Evolutionary conservation across 2,113 vertebrate genomes (phyloP), one percentile per base, ranked within the genome.

Genomic region (Cryptomyrus ogoouensis): DNA sequence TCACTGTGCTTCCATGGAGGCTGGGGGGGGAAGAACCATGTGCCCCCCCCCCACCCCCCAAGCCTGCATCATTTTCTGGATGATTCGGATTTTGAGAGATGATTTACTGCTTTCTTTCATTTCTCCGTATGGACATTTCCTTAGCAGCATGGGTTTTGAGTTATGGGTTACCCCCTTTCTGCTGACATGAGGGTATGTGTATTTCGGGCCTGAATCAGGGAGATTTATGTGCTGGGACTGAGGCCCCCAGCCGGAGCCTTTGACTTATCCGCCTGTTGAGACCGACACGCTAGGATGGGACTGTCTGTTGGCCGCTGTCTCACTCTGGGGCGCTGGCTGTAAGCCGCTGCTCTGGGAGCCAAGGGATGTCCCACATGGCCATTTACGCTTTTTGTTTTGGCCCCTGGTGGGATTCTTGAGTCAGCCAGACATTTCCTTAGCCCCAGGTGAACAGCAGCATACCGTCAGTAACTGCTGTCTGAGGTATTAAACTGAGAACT

Each of bases 261-360:
- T 91, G 88, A 89, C 85, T 91, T 56, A 90, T 39, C 91, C 62
- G 21, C 3, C 24, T 35, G 58, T 74, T 89, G 88, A 84, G 58
- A 17, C 31, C n/a, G 19, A 47, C 66, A 6, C 3, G 53, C 70
- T 83, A 50, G 84, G 62, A 87, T 17, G 39, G 42, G n/a, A 39
- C 80, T 21, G 49, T 90, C 90, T 87, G 19, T 24, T 62, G 89
- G 89, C 53, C 49, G 62, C 21, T 49, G 39, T 87, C 89, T 89
- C 87, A 31, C 85, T 89, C 89, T 86, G 74, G 56, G 89, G 31
- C 90, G 87, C 62, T 87, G 53, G 84, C 46, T 66, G 80, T 90
- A 70, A 15, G 13, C 53, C 53, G 58, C 39, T 66, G 44, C 21
- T 4, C 52, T 50, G 77, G 66, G 80, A 90, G 85, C 86, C 35